Percentiles rank a stretch among this genome's conserved stretches.
These are phyloP conservation scores for Ctenopoma multispine DNA, from an alignment of 2,797 vertebrate genomes.

Conservation along the genomic window DNA sequence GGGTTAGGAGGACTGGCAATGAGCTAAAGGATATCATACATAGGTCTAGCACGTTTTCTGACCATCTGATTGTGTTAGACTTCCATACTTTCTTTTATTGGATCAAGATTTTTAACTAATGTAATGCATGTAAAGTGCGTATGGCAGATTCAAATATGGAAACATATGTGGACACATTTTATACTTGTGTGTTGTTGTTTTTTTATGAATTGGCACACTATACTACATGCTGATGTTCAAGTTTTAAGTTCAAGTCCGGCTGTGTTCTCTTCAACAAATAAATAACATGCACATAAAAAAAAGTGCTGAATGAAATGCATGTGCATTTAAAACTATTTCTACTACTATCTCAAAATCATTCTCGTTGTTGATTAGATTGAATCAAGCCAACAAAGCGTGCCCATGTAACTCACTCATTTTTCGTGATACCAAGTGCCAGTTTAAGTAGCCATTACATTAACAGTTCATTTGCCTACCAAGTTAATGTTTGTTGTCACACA, in stretches of 20 bases:
- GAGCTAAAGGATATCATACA: conserved; percentile 25
- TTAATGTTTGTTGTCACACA: conserved; percentile 44
- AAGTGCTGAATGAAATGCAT: background rate
- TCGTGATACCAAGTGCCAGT: conserved; percentile 46
- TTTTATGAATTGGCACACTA: too few relatives aligned
- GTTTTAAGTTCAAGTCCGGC: too few relatives aligned
- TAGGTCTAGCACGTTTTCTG: conserved; percentile 36
- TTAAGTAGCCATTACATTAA: conserved; percentile 57
- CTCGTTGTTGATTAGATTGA: conserved; percentile 44
- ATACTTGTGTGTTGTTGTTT: too few relatives aligned
- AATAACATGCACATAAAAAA: too few relatives aligned
- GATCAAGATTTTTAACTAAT: conserved; percentile 18
- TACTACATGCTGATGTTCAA: too few relatives aligned
- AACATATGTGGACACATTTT: too few relatives aligned
- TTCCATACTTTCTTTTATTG: conserved; percentile 13
- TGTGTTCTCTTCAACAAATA: too few relatives aligned
- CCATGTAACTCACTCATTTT: conserved; percentile 49
- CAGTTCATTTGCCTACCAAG: conserved; percentile 38
- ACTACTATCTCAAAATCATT: conserved; percentile 27
- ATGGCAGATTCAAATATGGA: too few relatives aligned
- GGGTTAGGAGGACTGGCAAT: conserved; percentile 26
- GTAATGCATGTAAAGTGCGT: conserved; percentile 22
- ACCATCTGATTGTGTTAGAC: conserved; percentile 32
- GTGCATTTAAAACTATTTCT: conserved; percentile 26
- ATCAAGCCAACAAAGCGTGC: conserved; percentile 29